These are phyloP conservation scores for Spisula solida DNA, from an alignment of 2,888 invertebrate species.

Conservation along the genomic window DNA sequence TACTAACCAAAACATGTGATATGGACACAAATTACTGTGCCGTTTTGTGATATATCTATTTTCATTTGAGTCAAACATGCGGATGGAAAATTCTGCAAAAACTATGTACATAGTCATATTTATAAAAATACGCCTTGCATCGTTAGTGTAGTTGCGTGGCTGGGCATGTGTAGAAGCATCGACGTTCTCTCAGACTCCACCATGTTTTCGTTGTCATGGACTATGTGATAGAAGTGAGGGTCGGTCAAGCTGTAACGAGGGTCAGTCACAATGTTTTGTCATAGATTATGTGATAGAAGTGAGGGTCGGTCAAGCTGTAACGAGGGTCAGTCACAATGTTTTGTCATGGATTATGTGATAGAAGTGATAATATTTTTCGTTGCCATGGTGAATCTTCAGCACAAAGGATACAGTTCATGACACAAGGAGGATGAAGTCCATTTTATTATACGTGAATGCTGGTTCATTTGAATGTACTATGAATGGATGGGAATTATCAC, in stretches of 20 bases:
- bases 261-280: too few species aligned
- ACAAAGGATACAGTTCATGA: not conserved
- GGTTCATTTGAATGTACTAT: conserved; percentile 15
- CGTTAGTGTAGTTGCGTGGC: conserved; percentile 4
- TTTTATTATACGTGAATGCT: conserved; percentile 23
- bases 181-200: conserved; percentile 6
- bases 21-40: conserved; percentile 27
- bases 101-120: conserved; percentile 51
- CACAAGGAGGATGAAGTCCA: not conserved
- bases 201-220: conserved; percentile 12
- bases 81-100: not conserved
- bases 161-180: not conserved
- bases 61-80: conserved; percentile 46
- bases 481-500: not conserved
- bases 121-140: conserved; percentile 42
- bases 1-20: conserved; percentile 32
- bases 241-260: too few species aligned
- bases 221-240: not conserved
- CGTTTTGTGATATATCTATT: conserved; percentile 47
- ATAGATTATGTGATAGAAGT: too few species aligned
- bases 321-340: too few species aligned
- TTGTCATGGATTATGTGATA: conserved; percentile 3
- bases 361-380: conserved; percentile 1
- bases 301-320: too few species aligned
- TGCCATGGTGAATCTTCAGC: not conserved